Base-by-base conservation (phyloP, 1,140 invertebrate species). In the Potamilus streckersoni region DNA sequence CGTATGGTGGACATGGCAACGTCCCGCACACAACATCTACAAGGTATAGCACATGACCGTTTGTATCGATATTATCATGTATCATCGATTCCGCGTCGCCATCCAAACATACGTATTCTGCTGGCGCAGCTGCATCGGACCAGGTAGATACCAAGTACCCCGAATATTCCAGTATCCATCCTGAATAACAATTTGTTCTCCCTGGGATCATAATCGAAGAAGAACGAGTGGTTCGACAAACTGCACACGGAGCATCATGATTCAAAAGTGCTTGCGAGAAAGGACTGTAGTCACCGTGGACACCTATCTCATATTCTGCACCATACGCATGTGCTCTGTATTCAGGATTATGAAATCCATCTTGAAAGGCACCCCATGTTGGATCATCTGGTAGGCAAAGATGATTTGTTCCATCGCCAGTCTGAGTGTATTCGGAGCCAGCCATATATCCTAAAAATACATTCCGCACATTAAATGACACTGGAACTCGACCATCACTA, bases 1-100 rank as follows among this genome's bases (percentile, higher is more conserved):
- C 64, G 61, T 82, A 83, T 14, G 73, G 74, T 12, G 82, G 82
- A 75, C 83, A 83, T 12, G 74, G 68, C 6, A 85, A 75, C 14
- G 56, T 31, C 11, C 64, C 56, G 56, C 82, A 83, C 8, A 14
- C 19, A 12, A 63, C 55, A 49, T 76, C 75, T 2, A 76, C 71
- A 20, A 68, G 62, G 69, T 82, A 85, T 38, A 83, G 71, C 6
- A 78, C 27, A 4, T 70, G 62, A 15, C 69, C 82, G 19, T 78
- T 55, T 6, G 77, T 31, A 64, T 69, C 68, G 8, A 19, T 12
- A 6, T 17, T 20, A 8, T 69, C 69, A 23, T 67, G 69, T 11
- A 20, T 0, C 1, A 69, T 31, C 4, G 60, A 58, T 65, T 85
- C 80, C 19, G 79, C 76, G 2, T 49, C 65, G 1, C 67, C 20